Conservation (phyloP, 1,140 invertebrate genomes). For the Scaptomyza pallida region DNA sequence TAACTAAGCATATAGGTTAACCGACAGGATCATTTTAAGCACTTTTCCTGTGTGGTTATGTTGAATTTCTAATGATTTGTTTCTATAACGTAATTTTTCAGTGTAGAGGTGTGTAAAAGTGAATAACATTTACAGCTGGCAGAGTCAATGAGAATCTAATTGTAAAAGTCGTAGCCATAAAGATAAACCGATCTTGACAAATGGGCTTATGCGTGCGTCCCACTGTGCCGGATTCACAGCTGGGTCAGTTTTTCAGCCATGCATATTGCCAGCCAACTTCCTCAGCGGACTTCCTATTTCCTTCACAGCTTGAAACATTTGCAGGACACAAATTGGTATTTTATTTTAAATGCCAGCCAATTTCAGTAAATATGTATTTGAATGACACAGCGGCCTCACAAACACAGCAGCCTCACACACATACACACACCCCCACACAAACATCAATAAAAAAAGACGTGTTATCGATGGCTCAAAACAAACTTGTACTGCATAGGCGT, state of each 20-base stretch:
- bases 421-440: constrained; percentile 13
- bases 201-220: constrained; percentile 64
- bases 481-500: too few species aligned
- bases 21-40: too few species aligned
- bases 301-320: constrained; percentile 52
- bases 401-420: constrained; percentile 6
- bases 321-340: constrained; percentile 74
- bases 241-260: constrained; percentile 27
- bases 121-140: neutral
- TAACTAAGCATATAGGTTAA: too few species aligned
- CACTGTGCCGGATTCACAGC: constrained; percentile 64
- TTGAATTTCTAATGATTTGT: neutral
- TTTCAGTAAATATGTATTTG: constrained; percentile 62
- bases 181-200: constrained; percentile 63
- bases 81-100: neutral
- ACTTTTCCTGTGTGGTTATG: too few species aligned
- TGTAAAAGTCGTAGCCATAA: constrained; percentile 46
- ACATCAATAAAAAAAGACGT: too few species aligned
- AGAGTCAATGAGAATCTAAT: constrained; percentile 56
- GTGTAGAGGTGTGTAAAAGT: constrained; percentile 1
- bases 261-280: constrained; percentile 45
- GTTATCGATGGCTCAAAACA: too few species aligned
- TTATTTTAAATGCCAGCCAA: constrained; percentile 74
- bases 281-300: constrained; percentile 72
- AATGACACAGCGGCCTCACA: constrained; percentile 60